phyloP scores from a whole-genome alignment of 2,888 invertebrate species.

The Ectropis crepuscularia region DNA sequence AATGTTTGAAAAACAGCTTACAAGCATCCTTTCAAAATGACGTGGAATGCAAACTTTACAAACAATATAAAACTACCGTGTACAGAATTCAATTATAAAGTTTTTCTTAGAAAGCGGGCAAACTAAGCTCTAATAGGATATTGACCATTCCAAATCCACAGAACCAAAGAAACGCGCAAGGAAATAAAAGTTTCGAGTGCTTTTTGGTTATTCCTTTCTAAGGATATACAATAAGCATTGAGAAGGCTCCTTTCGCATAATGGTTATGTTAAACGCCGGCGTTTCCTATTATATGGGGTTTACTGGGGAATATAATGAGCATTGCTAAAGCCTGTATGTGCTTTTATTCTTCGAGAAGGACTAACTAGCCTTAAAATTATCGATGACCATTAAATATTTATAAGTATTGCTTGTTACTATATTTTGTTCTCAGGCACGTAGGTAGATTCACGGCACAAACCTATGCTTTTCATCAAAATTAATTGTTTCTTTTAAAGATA shows the following conservation, averaged over 20 bases:
- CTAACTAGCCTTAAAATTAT: too few relatives aligned
- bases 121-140: slow-evolving; percentile 67
- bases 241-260: slow-evolving; percentile 54
- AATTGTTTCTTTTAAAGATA: too few relatives aligned
- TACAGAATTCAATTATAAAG: slow-evolving; percentile 43
- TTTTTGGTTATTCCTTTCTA: slow-evolving; percentile 71
- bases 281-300: slow-evolving; percentile 44
- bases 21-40: slow-evolving; percentile 2
- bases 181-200: slow-evolving; percentile 72
- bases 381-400: too few relatives aligned
- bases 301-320: slow-evolving; percentile 31
- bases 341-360: too few relatives aligned
- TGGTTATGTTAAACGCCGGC: slow-evolving; percentile 75
- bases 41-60: background rate
- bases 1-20: background rate
- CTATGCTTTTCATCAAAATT: too few relatives aligned
- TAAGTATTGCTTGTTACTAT: too few relatives aligned
- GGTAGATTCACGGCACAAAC: too few relatives aligned
- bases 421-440: too few relatives aligned
- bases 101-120: slow-evolving; percentile 57
- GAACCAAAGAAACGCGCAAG: slow-evolving; percentile 61
- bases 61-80: slow-evolving; percentile 20
- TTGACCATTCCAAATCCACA: slow-evolving; percentile 61
- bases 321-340: background rate
- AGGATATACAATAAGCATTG: slow-evolving; percentile 62